Percentiles rank a stretch among this genome's conserved stretches.
Conservation (phyloP, 2,113 vertebrate genomes). For the Chloebia gouldiae region DNA sequence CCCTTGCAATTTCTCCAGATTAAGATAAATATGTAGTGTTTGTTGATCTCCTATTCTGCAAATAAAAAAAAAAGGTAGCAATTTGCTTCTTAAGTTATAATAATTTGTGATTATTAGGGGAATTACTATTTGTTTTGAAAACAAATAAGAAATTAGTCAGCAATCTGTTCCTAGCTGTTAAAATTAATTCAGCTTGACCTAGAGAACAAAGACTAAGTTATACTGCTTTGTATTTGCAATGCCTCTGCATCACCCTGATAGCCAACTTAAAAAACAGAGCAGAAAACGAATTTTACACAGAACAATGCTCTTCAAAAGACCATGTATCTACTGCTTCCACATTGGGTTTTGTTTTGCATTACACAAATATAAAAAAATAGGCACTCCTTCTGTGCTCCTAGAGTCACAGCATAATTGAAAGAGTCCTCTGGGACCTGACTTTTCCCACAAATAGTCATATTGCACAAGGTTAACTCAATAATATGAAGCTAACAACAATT, state of each 20-base stretch:
- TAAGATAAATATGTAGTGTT: slow-evolving; percentile 37
- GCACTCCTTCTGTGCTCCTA: slow-evolving; percentile 6
- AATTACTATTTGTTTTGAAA: slow-evolving; percentile 50
- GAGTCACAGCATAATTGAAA: slow-evolving; percentile 25
- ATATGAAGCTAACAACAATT: slow-evolving; percentile 1
- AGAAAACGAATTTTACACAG: slow-evolving; percentile 17
- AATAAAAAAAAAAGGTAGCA: neutral
- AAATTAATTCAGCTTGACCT: slow-evolving; percentile 54
- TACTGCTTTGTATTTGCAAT: neutral
- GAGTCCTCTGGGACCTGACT: slow-evolving; percentile 19
- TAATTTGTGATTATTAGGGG: slow-evolving; percentile 35
- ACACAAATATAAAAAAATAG: slow-evolving; percentile 20
- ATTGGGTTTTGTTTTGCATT: slow-evolving; percentile 25
- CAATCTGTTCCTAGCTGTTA: slow-evolving; percentile 2
- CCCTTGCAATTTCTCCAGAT: slow-evolving; percentile 56
- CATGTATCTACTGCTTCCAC: neutral
- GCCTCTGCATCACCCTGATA: slow-evolving; percentile 13
- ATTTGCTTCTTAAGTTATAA: slow-evolving; percentile 34
- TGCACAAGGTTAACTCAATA: slow-evolving; percentile 34
- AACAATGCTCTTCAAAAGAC: slow-evolving; percentile 37
- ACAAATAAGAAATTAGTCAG: slow-evolving; percentile 35
- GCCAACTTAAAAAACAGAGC: neutral
- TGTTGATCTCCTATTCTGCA: slow-evolving; percentile 10
- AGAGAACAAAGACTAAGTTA: slow-evolving; percentile 40
- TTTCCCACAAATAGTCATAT: neutral